Conservation (phyloP, 1,140 invertebrate genomes). For the Pseudomyrmex cubaensis region DNA sequence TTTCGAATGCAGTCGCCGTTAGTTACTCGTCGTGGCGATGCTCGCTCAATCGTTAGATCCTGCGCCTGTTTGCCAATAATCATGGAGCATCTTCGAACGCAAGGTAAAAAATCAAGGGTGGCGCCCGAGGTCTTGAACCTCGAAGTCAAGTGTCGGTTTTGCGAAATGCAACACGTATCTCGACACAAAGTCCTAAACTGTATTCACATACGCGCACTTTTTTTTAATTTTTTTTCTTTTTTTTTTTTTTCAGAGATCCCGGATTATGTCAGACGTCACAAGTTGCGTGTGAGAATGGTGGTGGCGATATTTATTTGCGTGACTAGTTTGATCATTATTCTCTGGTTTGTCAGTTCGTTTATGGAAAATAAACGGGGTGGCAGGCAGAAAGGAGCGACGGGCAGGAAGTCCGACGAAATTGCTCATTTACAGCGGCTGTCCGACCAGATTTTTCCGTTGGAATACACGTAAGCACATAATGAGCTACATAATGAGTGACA, state of each 20-base stretch:
- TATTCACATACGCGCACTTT: no score
- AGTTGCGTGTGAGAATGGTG: constrained; percentile 54
- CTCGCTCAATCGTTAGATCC: constrained; percentile 17
- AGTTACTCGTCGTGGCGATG: constrained; percentile 43
- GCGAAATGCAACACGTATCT: no score
- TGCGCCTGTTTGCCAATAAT: constrained; percentile 21
- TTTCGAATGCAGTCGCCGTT: constrained; percentile 55
- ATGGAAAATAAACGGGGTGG: constrained; percentile 49
- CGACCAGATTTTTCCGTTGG: constrained; percentile 51
- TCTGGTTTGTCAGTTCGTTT: constrained; percentile 73
- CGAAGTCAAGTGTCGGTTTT: no score
- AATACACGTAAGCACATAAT: constrained; percentile 54
- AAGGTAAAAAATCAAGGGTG: constrained; percentile 29
- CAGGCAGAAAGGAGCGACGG: background rate
- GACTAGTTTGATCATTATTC: constrained; percentile 67
- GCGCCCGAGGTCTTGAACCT: no score
- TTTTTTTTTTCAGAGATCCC: constrained; percentile 64
- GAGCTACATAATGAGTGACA: background rate
- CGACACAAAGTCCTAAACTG: no score
- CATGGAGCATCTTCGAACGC: constrained; percentile 16
- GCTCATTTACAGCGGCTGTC: constrained; percentile 28
- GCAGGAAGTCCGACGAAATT: constrained; percentile 15
- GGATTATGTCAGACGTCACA: constrained; percentile 67
- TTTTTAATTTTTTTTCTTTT: no score
- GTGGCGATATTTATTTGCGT: constrained; percentile 64